These are phyloP conservation scores for Mormyrops attenuatus DNA, from an alignment of 2,797 vertebrate species.

Conservation along the genomic window DNA sequence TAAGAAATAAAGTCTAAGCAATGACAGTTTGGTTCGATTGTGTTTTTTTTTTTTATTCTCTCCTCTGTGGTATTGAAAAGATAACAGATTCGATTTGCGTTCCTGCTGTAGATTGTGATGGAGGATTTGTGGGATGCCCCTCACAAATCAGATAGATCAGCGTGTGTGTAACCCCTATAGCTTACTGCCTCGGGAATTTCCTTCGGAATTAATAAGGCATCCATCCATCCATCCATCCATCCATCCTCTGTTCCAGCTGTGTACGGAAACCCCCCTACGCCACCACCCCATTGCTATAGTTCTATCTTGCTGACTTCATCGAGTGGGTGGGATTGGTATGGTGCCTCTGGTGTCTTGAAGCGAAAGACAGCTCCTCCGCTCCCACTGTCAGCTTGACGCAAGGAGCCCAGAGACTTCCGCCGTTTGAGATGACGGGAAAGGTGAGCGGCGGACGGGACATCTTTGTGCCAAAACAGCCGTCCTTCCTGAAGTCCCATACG, in stretches of 20 bases:
- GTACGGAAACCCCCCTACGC: not conserved
- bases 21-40: not conserved
- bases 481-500: not conserved
- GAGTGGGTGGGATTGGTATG: not conserved
- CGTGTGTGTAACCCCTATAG: not conserved
- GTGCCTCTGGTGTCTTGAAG: not conserved
- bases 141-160: not conserved
- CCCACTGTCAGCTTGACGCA: not conserved
- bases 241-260: not conserved
- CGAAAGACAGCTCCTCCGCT: not conserved
- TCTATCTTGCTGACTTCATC: not conserved
- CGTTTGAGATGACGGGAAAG: not conserved
- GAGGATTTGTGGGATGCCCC: not conserved
- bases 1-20: not conserved
- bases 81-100: not conserved
- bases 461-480: not conserved
- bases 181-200: not conserved
- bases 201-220: not conserved
- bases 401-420: not conserved
- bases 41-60: not conserved
- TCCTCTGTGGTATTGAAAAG: not conserved
- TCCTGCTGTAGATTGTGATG: not conserved
- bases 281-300: not conserved
- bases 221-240: not conserved
- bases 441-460: not conserved